A percentile compares a stretch with the other conserved stretches of the same genome.
Evolutionary conservation across 2,113 vertebrate genomes (phyloP).

Genomic region (Pelodiscus sinensis): DNA sequence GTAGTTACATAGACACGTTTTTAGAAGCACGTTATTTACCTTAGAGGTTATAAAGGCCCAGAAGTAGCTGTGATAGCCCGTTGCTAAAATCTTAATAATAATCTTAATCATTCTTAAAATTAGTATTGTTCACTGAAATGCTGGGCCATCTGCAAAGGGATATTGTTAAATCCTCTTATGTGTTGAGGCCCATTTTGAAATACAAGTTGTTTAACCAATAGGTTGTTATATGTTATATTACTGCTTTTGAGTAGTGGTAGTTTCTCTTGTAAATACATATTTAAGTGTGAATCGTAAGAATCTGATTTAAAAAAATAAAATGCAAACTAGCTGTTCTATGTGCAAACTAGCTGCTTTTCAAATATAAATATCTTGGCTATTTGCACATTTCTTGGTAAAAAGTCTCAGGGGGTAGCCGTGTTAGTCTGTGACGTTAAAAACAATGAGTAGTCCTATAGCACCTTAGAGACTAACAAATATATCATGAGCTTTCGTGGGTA

Average conservation of each 20-base stretch:
- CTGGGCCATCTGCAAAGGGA: neutral
- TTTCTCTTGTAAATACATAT: neutral
- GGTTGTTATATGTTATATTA: neutral
- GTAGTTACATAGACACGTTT: neutral
- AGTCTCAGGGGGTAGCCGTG: neutral
- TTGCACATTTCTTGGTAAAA: neutral
- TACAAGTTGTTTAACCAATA: neutral
- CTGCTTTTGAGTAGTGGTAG: neutral
- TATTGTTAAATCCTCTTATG: slow-evolving; percentile 20
- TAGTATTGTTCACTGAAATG: neutral
- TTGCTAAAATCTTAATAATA: slow-evolving; percentile 4
- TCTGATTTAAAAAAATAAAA: neutral
- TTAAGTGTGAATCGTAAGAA: neutral
- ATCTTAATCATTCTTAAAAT: neutral
- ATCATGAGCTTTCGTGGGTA: no score
- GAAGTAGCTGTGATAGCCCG: slow-evolving; percentile 21
- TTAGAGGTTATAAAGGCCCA: slow-evolving; percentile 25
- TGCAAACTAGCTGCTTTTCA: neutral
- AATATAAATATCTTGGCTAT: neutral
- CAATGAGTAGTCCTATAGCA: no score
- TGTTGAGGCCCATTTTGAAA: slow-evolving; percentile 17
- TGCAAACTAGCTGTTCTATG: neutral
- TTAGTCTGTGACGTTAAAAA: no score
- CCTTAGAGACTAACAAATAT: no score
- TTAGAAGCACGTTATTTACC: slow-evolving; percentile 14